These are phyloP conservation scores for Catharus ustulatus DNA, from an alignment of 2,797 vertebrate species.

Conservation along the genomic window DNA sequence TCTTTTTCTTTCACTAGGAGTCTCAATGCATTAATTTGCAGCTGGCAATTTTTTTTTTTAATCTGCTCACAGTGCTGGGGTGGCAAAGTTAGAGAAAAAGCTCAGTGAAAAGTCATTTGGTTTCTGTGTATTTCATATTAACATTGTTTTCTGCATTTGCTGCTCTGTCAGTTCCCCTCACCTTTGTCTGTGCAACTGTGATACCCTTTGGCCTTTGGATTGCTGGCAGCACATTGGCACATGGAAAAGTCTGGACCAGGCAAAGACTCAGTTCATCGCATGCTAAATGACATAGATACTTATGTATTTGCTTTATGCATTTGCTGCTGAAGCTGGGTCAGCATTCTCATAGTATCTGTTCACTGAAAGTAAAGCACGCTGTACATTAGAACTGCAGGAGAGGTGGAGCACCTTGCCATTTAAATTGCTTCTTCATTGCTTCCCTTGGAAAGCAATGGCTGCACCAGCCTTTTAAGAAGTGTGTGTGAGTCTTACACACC, in stretches of 20 bases:
- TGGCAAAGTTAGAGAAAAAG: background rate
- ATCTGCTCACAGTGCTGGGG: background rate
- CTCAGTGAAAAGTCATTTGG: background rate
- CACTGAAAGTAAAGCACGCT: background rate
- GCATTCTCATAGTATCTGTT: background rate
- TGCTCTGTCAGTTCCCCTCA: background rate
- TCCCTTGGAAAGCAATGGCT: background rate
- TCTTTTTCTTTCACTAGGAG: background rate
- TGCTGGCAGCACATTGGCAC: background rate
- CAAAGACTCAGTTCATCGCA: background rate
- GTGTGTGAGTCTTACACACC: rapidly evolving
- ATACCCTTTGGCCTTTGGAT: background rate
- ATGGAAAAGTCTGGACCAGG: background rate
- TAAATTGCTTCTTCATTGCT: background rate
- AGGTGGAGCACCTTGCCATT: background rate
- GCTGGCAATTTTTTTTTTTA: background rate
- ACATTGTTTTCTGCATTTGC: background rate
- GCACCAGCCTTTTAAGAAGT: background rate
- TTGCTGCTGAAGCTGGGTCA: background rate
- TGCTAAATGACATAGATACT: background rate
- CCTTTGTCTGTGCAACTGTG: background rate
- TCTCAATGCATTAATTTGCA: background rate
- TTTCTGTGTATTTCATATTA: background rate
- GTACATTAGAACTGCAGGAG: background rate
- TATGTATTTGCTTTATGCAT: background rate